Evolutionary conservation across 2,797 vertebrate genomes (phyloP), one percentile per base, ranked within the genome.

Genomic region (Kryptolebias ocellatus): DNA sequence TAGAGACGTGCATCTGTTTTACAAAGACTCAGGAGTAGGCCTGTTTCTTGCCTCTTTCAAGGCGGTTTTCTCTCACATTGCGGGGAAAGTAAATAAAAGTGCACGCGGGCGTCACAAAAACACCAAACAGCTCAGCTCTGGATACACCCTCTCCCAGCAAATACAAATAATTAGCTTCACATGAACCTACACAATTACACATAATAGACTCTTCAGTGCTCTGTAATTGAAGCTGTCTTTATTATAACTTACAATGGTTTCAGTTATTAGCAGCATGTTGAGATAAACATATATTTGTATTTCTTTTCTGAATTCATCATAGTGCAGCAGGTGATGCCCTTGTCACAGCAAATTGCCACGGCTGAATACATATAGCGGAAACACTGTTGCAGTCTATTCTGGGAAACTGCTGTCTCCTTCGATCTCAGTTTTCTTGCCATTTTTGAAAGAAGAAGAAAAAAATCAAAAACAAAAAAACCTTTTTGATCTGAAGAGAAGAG

Each of bases 271-370:
- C 39, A 54, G 53, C 64, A 66, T 37, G 60, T 78, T 72, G 64
- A 50, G 65, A 64, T 67, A 80, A 79, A 76, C 78, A 67, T 34
- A 47, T 62, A 1, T 50, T 58, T 76, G 20, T 24, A 24, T 59
- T 65, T 37, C 66, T 47, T 72, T 69, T 67, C 61, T 78, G 59
- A 70, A 64, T 54, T 70, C 60, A 62, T 80, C 61, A 51, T 1
- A 28, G 77, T 74, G 78, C 78, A 76, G 76, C 83, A 89, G 87
- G 89, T 89, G 82, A 86, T 85, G 83, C 81, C 81, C 83, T 82
- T 89, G 84, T 89, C 86, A 78, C 76, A 78, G 80, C 49, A 74
- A 71, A 84, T 85, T 24, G 78, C 64, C 71, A 74, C 66, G 69
- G 79, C 60, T 76, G 83, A 85, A 68, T 53, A 85, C 78, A 76